Conservation (phyloP, 2,113 vertebrate genomes). For the Anarrhichthys ocellatus region DNA sequence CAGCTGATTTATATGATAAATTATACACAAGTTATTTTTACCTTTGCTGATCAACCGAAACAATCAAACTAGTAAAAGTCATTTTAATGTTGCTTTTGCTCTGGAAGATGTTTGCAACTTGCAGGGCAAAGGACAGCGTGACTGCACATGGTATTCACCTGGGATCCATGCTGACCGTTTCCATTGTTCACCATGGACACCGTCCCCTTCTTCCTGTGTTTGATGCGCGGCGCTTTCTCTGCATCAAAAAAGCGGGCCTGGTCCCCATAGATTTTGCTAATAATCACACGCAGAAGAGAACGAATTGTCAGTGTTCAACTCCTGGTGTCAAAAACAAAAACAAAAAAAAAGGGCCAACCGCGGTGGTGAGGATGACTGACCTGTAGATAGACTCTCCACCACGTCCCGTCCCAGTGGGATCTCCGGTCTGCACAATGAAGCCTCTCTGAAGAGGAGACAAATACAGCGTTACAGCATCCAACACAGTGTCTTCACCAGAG, state of each 20-base stretch:
- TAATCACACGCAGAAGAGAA: constrained; percentile 12
- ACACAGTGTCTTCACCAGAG: background rate
- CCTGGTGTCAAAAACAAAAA: background rate
- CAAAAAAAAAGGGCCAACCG: background rate
- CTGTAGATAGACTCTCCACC: constrained; percentile 95
- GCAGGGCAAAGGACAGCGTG: background rate
- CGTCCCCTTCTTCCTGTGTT: constrained; percentile 94
- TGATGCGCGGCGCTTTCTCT: constrained; percentile 95
- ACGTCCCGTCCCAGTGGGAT: constrained; percentile 93
- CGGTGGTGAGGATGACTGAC: constrained; percentile 76
- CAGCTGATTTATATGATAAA: background rate
- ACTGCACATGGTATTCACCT: constrained; percentile 81
- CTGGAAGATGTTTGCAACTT: background rate
- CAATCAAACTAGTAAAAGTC: background rate
- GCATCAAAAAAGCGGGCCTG: constrained; percentile 95
- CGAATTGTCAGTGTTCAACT: background rate
- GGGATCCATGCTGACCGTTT: constrained; percentile 93
- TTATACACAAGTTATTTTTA: background rate
- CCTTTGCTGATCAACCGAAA: background rate
- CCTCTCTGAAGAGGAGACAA: constrained; percentile 85
- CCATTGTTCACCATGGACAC: constrained; percentile 99
- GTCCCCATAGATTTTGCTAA: constrained; percentile 96
- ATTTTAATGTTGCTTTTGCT: background rate
- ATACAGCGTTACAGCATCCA: background rate
- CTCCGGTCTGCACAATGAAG: constrained; percentile 96